Evolutionary conservation across 2,797 vertebrate species (phyloP).

Genomic region (Sarcoramphus papa): DNA sequence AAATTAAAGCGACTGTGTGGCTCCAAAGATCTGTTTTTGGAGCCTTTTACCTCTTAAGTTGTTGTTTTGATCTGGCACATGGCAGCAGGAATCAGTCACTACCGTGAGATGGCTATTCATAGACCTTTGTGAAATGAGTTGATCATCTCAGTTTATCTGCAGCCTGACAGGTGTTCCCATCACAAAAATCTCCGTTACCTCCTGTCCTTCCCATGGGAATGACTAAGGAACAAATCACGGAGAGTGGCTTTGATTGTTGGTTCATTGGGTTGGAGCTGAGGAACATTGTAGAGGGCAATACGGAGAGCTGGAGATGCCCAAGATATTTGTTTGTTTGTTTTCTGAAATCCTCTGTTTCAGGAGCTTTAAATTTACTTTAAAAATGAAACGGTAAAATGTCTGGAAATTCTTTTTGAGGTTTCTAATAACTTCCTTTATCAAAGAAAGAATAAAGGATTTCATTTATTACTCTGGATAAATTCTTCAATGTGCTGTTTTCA

Average conservation of each 20-base stretch:
- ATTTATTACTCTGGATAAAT: not conserved
- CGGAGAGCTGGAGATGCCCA: not conserved
- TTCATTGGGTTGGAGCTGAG: not conserved
- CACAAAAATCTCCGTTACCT: not conserved
- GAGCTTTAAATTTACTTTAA: not conserved
- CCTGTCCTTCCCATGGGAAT: not conserved
- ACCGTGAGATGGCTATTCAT: constrained; percentile 13
- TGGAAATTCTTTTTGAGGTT: not conserved
- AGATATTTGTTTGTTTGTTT: too few species aligned
- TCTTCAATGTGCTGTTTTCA: not conserved
- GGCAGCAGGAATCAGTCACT: not conserved
- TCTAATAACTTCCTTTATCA: not conserved
- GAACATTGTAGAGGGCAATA: not conserved
- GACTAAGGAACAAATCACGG: not conserved
- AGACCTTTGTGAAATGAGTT: constrained; percentile 19
- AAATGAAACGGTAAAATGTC: not conserved
- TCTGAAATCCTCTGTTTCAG: not conserved
- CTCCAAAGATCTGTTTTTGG: not conserved
- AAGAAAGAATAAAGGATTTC: not conserved
- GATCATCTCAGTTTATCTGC: not conserved
- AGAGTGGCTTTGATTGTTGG: not conserved
- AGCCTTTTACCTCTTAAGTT: not conserved
- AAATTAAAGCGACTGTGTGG: fast-evolving
- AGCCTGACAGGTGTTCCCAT: constrained; percentile 31
- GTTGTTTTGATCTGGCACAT: not conserved